phyloP scores from a whole-genome alignment of 2,113 vertebrate genomes.

The Trogon surrucura region DNA sequence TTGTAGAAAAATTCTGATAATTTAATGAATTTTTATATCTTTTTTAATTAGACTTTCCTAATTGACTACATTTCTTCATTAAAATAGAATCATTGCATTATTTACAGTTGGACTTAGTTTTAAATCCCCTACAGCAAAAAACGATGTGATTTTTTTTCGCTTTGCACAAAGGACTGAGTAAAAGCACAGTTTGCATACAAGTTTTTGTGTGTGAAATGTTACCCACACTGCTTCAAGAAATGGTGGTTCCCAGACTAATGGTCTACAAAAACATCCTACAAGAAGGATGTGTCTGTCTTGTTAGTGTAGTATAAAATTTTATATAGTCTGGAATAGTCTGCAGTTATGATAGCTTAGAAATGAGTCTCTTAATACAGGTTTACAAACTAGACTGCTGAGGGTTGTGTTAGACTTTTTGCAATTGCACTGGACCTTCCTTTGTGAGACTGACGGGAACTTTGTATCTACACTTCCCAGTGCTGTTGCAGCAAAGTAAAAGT shows the following conservation, averaged over 20 bases:
- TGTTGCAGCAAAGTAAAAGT: neutral
- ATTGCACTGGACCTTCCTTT: neutral
- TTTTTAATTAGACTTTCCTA: neutral
- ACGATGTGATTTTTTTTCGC: neutral
- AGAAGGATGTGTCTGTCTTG: neutral
- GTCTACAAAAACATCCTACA: neutral
- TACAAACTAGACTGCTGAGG: neutral
- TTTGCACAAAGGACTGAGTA: neutral
- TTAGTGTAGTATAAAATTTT: neutral
- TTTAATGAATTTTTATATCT: neutral
- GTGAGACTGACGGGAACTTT: neutral
- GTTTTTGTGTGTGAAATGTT: neutral
- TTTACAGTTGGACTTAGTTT: neutral
- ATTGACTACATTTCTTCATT: neutral
- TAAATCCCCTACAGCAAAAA: neutral
- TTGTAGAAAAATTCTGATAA: neutral
- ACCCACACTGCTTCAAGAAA: neutral
- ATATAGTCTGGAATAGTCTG: neutral
- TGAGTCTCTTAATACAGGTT: neutral
- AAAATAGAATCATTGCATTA: neutral
- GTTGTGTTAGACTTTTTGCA: neutral
- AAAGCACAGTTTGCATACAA: neutral
- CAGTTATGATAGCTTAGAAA: neutral
- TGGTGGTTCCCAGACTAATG: fast-evolving
- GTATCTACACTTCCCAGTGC: neutral